Conservation (phyloP, 2,797 vertebrate species). For the Amniataba percoides region DNA sequence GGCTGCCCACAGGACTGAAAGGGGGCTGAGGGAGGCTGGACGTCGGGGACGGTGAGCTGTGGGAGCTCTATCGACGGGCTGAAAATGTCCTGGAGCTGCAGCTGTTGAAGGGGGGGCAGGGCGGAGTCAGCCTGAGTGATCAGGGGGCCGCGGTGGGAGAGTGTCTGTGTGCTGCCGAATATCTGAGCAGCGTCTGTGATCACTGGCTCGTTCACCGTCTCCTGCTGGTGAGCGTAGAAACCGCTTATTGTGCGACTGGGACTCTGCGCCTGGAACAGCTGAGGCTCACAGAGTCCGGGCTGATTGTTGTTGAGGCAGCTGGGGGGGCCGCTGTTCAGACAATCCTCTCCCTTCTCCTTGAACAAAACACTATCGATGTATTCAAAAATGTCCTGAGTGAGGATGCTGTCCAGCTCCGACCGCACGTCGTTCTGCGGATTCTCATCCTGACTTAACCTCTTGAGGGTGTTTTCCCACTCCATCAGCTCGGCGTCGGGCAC, state of each 20-base stretch:
- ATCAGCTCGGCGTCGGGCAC: slow-evolving; percentile 63
- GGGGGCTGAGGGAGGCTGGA: background rate
- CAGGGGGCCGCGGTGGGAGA: slow-evolving; percentile 56
- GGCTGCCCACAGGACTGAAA: slow-evolving; percentile 60
- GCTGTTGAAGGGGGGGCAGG: slow-evolving; percentile 58
- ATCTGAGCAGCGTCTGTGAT: slow-evolving; percentile 12
- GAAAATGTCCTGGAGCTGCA: slow-evolving; percentile 77
- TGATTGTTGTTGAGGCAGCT: slow-evolving; percentile 43
- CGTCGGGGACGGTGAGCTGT: slow-evolving; percentile 44
- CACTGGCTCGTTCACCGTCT: background rate
- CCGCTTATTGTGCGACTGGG: slow-evolving; percentile 17
- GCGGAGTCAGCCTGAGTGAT: background rate
- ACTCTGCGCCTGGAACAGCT: slow-evolving; percentile 29
- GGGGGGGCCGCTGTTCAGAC: background rate
- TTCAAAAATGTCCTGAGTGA: slow-evolving; percentile 75
- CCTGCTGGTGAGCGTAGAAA: slow-evolving; percentile 37
- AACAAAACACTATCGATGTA: slow-evolving; percentile 78
- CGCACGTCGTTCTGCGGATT: slow-evolving; percentile 29
- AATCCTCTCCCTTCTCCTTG: slow-evolving; percentile 60
- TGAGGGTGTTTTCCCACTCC: slow-evolving; percentile 82
- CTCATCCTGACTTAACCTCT: slow-evolving; percentile 66
- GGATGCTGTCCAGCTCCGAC: slow-evolving; percentile 68
- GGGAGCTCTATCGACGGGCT: slow-evolving; percentile 67
- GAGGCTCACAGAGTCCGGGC: slow-evolving; percentile 30
- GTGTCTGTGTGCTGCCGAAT: slow-evolving; percentile 57